Evolutionary conservation across 2,113 vertebrate species (phyloP).

Genomic region (Tympanuchus pallidicinctus): DNA sequence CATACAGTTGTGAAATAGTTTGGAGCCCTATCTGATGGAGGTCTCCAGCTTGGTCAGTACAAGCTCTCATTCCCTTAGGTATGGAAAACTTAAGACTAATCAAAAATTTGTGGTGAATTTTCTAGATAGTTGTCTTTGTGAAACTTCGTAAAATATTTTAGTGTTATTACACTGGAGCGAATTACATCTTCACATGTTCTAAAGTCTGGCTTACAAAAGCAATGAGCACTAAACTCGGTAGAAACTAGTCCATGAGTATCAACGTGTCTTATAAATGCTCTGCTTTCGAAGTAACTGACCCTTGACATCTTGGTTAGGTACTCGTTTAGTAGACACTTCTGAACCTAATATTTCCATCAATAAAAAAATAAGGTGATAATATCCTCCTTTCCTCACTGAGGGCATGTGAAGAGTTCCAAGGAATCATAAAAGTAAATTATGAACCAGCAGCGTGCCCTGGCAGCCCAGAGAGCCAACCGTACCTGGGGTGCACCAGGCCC

Average conservation of each 20-base stretch:
- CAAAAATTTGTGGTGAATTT: neutral
- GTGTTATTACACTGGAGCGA: neutral
- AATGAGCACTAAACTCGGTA: neutral
- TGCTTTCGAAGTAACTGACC: neutral
- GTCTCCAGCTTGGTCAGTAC: neutral
- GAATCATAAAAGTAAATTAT: neutral
- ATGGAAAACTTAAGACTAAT: neutral
- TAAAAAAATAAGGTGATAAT: neutral
- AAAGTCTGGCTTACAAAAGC: conserved; percentile 3
- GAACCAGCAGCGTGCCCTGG: neutral
- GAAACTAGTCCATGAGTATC: neutral
- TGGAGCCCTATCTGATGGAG: neutral
- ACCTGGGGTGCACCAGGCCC: no score
- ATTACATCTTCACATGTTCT: neutral
- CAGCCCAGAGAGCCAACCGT: no score
- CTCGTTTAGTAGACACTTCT: neutral
- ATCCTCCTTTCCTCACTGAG: neutral
- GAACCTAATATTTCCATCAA: neutral
- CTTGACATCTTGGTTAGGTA: conserved; percentile 12
- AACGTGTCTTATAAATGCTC: neutral
- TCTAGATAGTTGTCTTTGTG: neutral
- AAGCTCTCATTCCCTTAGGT: neutral
- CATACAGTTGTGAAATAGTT: fast-evolving
- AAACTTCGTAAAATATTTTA: neutral
- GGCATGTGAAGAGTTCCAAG: neutral